Percentiles rank a stretch among this genome's conserved stretches.
phyloP scores from a whole-genome alignment of 2,888 invertebrate species.

The Ariolimax columbianus region DNA sequence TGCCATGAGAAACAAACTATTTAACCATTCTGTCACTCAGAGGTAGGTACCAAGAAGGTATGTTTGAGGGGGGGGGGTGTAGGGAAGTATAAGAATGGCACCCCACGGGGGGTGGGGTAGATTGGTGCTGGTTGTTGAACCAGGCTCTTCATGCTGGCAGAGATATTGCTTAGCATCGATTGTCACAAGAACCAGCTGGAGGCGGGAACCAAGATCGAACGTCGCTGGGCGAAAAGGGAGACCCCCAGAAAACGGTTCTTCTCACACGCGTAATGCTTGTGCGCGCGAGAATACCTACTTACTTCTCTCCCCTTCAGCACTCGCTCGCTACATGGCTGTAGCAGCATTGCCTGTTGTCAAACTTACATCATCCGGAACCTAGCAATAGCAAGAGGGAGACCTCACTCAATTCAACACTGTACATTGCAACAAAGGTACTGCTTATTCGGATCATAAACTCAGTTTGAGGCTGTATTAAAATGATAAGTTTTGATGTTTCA shows the following conservation, averaged over 20 bases:
- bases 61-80: not conserved
- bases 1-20: too few relatives aligned
- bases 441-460: not conserved
- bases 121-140: not conserved
- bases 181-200: not conserved
- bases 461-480: not conserved
- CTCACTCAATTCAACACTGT: not conserved
- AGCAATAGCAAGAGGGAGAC: not conserved
- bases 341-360: not conserved
- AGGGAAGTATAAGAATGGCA: not conserved
- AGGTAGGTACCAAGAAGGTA: not conserved
- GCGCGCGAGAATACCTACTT: not conserved
- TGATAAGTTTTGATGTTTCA: not conserved
- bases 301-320: not conserved
- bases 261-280: not conserved
- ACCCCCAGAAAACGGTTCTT: not conserved
- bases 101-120: not conserved
- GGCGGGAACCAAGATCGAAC: constrained; percentile 13
- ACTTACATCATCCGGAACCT: not conserved
- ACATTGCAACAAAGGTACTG: not conserved
- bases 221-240: constrained; percentile 2
- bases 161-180: constrained; percentile 16
- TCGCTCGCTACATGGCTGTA: not conserved
- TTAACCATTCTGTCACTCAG: too few relatives aligned
- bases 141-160: not conserved